Evolutionary conservation across 2,888 invertebrate species (phyloP), one percentile per base, ranked within the genome.

Genomic region (Drosophila mettleri): DNA sequence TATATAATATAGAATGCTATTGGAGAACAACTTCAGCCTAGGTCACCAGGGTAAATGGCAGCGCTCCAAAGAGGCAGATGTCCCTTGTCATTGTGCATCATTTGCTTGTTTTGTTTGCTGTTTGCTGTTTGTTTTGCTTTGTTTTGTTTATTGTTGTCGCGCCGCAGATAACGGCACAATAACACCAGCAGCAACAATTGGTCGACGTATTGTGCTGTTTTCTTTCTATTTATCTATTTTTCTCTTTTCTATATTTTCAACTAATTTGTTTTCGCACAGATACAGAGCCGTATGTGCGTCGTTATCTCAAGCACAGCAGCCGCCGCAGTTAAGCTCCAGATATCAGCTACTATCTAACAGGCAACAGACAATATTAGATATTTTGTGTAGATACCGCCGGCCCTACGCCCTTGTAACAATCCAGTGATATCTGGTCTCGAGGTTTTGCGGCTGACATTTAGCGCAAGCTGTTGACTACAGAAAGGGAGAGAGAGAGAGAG

Each of bases 61-160:
- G 12, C 33, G 27, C 36, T 27, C 41, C 33, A 46, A 48, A 46
- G 55, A 45, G 63, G 64, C 71, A 75, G 66, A 60, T 74, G 59
- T 71, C 57, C 53, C 45, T 41, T 60, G 65, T 62, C 66, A 77
- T 39, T 73, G 84, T 69, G 78, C 80, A 73, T 69, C 70, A 73
- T 86, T 83, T 86, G 77, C 69, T 85, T 71, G 53, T 67, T 69
- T 68, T 74, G 65, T 77, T 76, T 66, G 61, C 49, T 62, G 59
- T 62, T 58, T 62, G 48, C 38, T 54, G 55, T 71, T 53, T 55
- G 54, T 58, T 62, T 58, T 62, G 48, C 38, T 54, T 59, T 71
- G 57, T 55, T 58, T 58, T 75, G 63, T 70, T 74, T 74, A 65
- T 81, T 81, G 78, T 78, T 73, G 74, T 67, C 78, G 74, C 69